These are phyloP conservation scores for Conus ventricosus DNA, from an alignment of 1,140 invertebrate species.

Conservation along the genomic window DNA sequence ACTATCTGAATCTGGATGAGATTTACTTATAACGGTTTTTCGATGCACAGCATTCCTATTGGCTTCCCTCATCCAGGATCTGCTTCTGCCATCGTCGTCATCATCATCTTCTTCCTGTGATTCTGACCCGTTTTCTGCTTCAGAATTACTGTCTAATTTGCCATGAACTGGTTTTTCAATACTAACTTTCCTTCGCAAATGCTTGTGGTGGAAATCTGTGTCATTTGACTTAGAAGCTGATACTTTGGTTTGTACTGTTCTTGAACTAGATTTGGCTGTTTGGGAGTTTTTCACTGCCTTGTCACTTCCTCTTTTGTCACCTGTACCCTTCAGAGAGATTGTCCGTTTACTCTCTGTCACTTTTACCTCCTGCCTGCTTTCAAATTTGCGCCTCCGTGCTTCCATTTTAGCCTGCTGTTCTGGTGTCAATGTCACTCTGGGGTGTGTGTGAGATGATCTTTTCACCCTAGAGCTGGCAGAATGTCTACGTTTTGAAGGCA, in stretches of 20 bases:
- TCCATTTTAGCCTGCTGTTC: conserved; percentile 49
- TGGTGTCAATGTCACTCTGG: conserved; percentile 22
- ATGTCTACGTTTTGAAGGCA: neutral
- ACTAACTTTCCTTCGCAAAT: conserved; percentile 34
- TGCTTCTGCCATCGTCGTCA: conserved; percentile 40
- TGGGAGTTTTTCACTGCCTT: neutral
- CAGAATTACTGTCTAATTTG: neutral
- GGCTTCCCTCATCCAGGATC: conserved; percentile 40
- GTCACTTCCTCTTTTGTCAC: neutral
- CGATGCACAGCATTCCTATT: conserved; percentile 23
- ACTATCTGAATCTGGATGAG: neutral
- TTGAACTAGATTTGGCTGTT: neutral
- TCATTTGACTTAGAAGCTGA: neutral
- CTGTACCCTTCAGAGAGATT: conserved; percentile 44
- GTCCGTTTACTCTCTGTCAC: conserved; percentile 34
- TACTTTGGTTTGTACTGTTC: neutral
- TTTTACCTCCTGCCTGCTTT: conserved; percentile 30
- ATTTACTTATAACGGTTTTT: neutral
- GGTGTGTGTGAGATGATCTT: neutral
- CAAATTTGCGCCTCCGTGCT: conserved; percentile 49
- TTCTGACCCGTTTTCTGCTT: neutral
- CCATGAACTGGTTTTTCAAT: conserved; percentile 30
- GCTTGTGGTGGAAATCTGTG: conserved; percentile 37
- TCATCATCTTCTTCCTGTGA: conserved; percentile 14
- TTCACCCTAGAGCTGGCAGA: neutral